Base-by-base conservation (phyloP, 2,888 invertebrate species). In the Ditylenchus weischeri region DNA sequence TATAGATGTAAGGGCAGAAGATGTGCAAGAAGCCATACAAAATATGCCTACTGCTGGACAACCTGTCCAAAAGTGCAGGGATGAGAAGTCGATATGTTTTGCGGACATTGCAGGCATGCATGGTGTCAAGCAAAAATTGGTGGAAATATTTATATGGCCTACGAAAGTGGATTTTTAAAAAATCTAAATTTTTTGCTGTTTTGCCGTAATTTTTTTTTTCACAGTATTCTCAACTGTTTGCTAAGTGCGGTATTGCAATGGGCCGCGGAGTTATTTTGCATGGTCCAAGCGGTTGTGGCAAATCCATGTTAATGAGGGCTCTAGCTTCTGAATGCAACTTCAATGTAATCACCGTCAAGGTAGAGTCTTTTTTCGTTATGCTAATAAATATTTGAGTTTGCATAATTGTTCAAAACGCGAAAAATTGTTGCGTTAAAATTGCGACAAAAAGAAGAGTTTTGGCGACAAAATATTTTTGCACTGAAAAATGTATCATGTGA, bases 101-200 rank as follows among this genome's bases (percentile, higher is more conserved):
- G 59, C 21, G 18, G 75, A 78, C 64, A 77, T 80, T 48, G 80
- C 77, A 10, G 80, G 80, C 15, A 73, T 78, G 73, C 66, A 69
- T 35, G 69, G 64, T 18, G 76, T 77, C 35, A 80, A 80, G 57
- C 68, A 71, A 50, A 65, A 73, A 10, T 62, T 81, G 54, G 72
- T 70, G 19, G 77, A 79, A 62, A 76, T 80, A 10, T 73, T 80
- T 43, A 60, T 81, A 7, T 81, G 80, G 81, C 80, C 81, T 1
- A 72, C 69, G 60, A 78, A 78, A 71, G 78, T 77, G 35, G 18
- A 18, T 36, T 18, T 35, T 29, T 29, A 29, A 2, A 4, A 29
- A 29, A 5, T 29, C 11, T 43, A 15, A 15, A 43, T 2, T 13
- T 6, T 43, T 43, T 43, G 8, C 11, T 38, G 8, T 13, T 13